Percentiles rank a stretch among this genome's conserved stretches.
Evolutionary conservation across 2,888 invertebrate species (phyloP).

Genomic region (Cordilura impudica): DNA sequence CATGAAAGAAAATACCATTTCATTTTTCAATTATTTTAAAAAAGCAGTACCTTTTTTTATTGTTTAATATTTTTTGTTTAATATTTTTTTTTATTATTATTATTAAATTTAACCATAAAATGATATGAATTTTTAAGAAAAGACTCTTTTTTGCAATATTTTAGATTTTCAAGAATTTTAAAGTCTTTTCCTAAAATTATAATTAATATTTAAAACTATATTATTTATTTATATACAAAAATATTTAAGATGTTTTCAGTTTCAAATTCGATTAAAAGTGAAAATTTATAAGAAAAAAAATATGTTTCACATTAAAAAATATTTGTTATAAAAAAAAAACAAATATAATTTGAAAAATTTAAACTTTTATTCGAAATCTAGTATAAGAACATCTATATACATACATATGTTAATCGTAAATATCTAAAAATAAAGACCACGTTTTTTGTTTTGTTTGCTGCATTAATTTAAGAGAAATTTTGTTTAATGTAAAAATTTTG

Average conservation of each 20-base stretch:
- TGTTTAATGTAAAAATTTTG: conserved; percentile 50
- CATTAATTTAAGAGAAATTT: conserved; percentile 28
- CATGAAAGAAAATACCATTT: neutral
- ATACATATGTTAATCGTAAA: neutral
- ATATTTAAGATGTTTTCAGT: conserved; percentile 6
- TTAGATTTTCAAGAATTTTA: neutral
- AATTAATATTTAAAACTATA: neutral
- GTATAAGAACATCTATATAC: too few relatives aligned
- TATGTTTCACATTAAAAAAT: too few relatives aligned
- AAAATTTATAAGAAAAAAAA: conserved; percentile 5
- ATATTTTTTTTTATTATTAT: conserved; percentile 1
- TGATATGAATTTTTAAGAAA: conserved; percentile 42
- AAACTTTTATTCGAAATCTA: neutral
- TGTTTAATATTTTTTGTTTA: too few relatives aligned
- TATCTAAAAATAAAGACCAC: conserved; percentile 4
- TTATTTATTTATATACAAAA: conserved; percentile 17
- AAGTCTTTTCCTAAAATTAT: neutral
- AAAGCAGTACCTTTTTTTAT: too few relatives aligned
- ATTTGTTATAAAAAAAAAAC: too few relatives aligned
- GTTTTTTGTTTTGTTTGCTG: conserved; percentile 5
- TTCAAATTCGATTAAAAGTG: neutral
- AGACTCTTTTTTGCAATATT: neutral
- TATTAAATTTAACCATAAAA: conserved; percentile 15
- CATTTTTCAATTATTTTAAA: neutral
- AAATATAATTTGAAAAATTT: too few relatives aligned